Evolutionary conservation across 2,888 invertebrate species (phyloP).

Genomic region (Drosophila silvestris): DNA sequence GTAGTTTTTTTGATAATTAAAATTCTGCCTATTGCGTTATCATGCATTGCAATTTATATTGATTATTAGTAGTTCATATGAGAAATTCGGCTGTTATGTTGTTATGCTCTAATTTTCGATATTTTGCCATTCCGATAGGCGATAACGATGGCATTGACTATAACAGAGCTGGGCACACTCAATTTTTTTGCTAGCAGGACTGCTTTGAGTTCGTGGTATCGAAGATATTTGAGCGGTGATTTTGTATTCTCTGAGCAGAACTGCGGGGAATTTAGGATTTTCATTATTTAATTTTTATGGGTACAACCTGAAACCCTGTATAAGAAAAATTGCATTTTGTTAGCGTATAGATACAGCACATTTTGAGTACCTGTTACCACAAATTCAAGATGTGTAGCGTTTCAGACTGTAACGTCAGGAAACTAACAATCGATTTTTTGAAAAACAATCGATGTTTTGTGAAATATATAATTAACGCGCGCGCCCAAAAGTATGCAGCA

Average conservation of each 20-base stretch:
- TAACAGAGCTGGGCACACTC: slow-evolving; percentile 17
- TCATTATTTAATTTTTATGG: background rate
- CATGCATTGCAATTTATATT: slow-evolving; percentile 69
- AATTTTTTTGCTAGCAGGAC: background rate
- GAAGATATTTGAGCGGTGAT: background rate
- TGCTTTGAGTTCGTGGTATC: background rate
- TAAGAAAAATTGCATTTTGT: background rate
- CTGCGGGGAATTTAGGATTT: background rate
- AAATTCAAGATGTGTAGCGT: background rate
- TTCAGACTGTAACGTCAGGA: background rate
- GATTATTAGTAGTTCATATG: slow-evolving; percentile 55
- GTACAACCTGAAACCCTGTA: background rate
- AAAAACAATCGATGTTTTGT: background rate
- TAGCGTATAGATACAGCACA: background rate
- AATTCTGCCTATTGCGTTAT: slow-evolving; percentile 44
- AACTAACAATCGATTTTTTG: background rate
- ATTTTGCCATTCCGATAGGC: slow-evolving; percentile 42
- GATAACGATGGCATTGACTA: slow-evolving; percentile 5
- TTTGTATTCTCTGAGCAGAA: background rate
- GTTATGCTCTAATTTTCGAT: slow-evolving; percentile 42
- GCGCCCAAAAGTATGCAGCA: slow-evolving; percentile 28
- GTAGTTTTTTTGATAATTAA: slow-evolving; percentile 27
- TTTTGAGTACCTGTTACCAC: background rate
- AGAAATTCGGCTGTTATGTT: slow-evolving; percentile 47
- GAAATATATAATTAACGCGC: background rate